Evolutionary conservation across 2,797 vertebrate species (phyloP).

Genomic region (Ispidina picta): DNA sequence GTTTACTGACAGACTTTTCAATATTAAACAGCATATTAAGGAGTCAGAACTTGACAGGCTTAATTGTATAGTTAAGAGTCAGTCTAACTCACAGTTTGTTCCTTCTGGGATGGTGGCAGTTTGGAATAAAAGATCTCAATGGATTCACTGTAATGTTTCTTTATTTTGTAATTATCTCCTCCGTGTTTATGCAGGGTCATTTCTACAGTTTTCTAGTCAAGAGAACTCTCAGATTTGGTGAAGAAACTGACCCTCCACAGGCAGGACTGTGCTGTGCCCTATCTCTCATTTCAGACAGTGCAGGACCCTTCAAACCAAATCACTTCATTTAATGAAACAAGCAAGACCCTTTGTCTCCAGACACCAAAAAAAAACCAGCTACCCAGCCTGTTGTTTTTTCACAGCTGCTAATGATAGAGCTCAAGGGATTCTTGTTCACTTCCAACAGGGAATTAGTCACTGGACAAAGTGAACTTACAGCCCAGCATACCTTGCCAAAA

Average conservation of each 20-base stretch:
- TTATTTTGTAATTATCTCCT: conserved; percentile 48
- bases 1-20: conserved; percentile 56
- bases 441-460: background rate
- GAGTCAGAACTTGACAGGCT: conserved; percentile 46
- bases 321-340: background rate
- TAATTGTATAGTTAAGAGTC: conserved; percentile 68
- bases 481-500: background rate
- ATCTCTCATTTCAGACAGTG: background rate
- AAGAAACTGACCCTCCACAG: background rate
- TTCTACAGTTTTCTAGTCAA: conserved; percentile 8
- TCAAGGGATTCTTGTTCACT: background rate
- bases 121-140: conserved; percentile 55
- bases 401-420: background rate
- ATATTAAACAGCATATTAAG: conserved; percentile 63
- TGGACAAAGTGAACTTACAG: background rate
- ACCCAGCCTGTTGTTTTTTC: background rate
- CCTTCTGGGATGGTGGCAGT: conserved; percentile 40
- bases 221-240: background rate
- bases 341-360: background rate
- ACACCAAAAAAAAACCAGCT: background rate
- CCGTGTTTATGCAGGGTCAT: conserved; percentile 25
- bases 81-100: conserved; percentile 49
- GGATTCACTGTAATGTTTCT: conserved; percentile 39
- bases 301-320: background rate
- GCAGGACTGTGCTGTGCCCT: background rate